Base-by-base conservation (phyloP, 1,140 invertebrate genomes). In the Cherax destructor region DNA sequence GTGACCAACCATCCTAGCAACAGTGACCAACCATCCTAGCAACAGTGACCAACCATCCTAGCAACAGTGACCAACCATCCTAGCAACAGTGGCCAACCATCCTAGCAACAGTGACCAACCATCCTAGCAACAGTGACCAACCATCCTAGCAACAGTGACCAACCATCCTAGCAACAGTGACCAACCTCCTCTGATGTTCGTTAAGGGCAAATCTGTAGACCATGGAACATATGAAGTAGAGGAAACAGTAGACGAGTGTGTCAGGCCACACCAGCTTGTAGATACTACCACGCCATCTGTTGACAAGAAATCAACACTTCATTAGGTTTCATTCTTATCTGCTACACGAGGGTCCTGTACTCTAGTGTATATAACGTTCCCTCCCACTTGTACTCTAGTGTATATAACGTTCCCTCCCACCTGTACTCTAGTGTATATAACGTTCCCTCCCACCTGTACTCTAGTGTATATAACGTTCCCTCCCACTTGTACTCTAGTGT, bases 181-280 rank as follows among this genome's bases (percentile, higher is more conserved):
- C 89, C 41, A 13, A 80, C 89, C 89, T 94, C 86, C 93, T 93
- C 65, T 94, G 93, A 10, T 93, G 59, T 18, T 94, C 93, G 61
- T 92, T 85, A 52, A 95, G 93, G 30, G 89, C 92, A 93, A 95
- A 95, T 69, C 95, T 92, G 93, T 95, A 95, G 0, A 95, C 92
- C 72, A 94, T 88, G 88, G 94, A 95, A 11, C 95, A 85, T 0
- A 89, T 87, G 80, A 94, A 94, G 91, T 95, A 95, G 0, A 94
- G 81, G 0, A 94, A 59, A 24, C 94, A 91, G 92, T 95, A 95
- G 0, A 95, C 91, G 2, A 94, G 30, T 65, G 95, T 93, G 91
- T 95, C 95, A 11, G 94, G 94, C 94, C 95, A 95, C 16, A 95
- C 93, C 16, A 95, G 92, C 88, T 95, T 95, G 93, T 95, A 95